Evolutionary conservation across 2,888 invertebrate species (phyloP).

Genomic region (Oeneis ivallda): DNA sequence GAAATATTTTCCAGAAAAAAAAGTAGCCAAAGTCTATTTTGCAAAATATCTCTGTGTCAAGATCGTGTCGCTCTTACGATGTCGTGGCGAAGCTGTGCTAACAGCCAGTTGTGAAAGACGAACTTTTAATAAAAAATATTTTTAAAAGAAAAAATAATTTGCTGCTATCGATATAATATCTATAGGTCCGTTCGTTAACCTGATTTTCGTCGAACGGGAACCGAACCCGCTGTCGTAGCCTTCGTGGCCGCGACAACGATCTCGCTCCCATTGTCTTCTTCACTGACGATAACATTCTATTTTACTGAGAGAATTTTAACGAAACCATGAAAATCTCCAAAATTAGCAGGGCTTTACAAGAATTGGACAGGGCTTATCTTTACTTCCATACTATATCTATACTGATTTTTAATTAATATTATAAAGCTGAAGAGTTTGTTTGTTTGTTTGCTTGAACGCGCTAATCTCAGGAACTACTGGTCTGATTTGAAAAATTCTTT

Average conservation of each 20-base stretch:
- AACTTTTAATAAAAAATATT: neutral
- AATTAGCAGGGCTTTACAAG: conserved; percentile 9
- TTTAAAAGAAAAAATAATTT: neutral
- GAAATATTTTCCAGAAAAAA: too few relatives aligned
- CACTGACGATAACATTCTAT: conserved; percentile 65
- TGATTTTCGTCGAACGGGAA: conserved; percentile 71
- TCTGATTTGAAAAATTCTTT: too few relatives aligned
- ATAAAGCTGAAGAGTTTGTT: too few relatives aligned
- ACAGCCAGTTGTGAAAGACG: neutral
- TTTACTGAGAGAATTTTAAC: conserved; percentile 63
- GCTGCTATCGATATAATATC: conserved; percentile 29
- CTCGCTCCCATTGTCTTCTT: conserved; percentile 72
- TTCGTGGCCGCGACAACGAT: conserved; percentile 72
- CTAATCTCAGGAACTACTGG: too few relatives aligned
- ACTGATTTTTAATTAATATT: too few relatives aligned
- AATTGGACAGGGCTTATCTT: neutral
- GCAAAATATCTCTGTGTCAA: too few relatives aligned
- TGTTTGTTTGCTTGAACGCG: too few relatives aligned
- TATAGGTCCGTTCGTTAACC: conserved; percentile 58
- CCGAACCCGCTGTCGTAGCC: conserved; percentile 59
- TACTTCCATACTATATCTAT: too few relatives aligned
- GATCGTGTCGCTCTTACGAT: too few relatives aligned
- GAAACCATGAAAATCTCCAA: conserved; percentile 44
- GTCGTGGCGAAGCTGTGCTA: too few relatives aligned
- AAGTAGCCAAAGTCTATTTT: too few relatives aligned